Percentiles rank a stretch among this genome's conserved stretches.
Conservation (phyloP, 2,888 invertebrate genomes). For the Altica lythri region DNA sequence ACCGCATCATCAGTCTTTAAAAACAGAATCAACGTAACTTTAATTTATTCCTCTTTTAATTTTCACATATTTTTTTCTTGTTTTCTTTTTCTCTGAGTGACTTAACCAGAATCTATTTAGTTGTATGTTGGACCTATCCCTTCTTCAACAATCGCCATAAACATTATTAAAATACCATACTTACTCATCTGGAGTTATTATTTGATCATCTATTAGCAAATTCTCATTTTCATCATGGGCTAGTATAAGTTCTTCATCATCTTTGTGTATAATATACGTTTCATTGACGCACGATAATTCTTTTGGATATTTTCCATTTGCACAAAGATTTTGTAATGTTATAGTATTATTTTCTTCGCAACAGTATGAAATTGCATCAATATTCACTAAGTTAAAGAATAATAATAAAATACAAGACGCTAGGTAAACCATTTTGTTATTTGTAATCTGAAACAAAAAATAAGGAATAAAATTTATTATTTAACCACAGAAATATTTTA, state of each 20-base stretch:
- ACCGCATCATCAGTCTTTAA: too few relatives aligned
- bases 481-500: too few relatives aligned
- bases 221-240: neutral
- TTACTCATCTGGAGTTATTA: slow-evolving; percentile 9
- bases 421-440: slow-evolving; percentile 3
- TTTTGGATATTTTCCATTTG: neutral
- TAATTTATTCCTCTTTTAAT: neutral
- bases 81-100: neutral
- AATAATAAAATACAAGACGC: neutral
- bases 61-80: neutral
- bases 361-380: slow-evolving; percentile 11
- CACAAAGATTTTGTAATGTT: neutral
- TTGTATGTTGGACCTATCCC: neutral
- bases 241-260: slow-evolving; percentile 1
- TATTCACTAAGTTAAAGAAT: neutral
- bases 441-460: slow-evolving; percentile 12
- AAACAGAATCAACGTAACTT: too few relatives aligned
- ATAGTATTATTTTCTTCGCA: slow-evolving; percentile 1
- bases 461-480: too few relatives aligned
- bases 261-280: neutral
- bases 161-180: neutral
- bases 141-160: neutral
- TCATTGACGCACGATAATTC: slow-evolving; percentile 3
- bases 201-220: slow-evolving; percentile 1
- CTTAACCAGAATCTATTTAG: neutral